A percentile compares a stretch with the other conserved stretches of the same genome.
These are phyloP conservation scores for Polydrusus tereticollis DNA, from an alignment of 2,888 invertebrate species.

Conservation along the genomic window DNA sequence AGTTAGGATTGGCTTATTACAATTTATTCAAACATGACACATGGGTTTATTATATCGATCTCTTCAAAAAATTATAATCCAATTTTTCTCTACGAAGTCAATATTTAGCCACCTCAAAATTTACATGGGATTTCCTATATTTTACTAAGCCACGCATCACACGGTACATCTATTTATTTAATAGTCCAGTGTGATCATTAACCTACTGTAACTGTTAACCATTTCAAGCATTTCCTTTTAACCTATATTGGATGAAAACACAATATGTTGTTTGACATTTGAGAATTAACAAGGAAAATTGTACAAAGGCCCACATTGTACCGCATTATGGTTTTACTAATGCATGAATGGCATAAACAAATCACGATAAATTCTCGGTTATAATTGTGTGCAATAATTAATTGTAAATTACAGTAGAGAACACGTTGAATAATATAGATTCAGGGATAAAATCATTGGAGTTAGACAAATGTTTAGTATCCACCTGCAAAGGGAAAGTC, in stretches of 20 bases:
- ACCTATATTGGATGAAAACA: background rate
- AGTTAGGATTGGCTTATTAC: too few species aligned
- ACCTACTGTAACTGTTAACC: background rate
- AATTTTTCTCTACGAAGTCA: too few species aligned
- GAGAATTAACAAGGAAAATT: conserved; percentile 5
- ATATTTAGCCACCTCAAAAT: too few species aligned
- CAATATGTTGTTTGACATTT: conserved; percentile 3
- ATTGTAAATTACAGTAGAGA: background rate
- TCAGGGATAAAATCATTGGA: background rate
- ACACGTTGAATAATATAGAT: too few species aligned
- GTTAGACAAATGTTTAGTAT: too few species aligned
- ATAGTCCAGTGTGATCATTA: too few species aligned
- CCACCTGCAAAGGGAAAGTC: too few species aligned
- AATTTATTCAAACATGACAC: too few species aligned
- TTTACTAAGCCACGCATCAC: too few species aligned
- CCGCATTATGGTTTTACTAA: background rate
- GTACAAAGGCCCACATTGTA: background rate
- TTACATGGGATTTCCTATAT: too few species aligned
- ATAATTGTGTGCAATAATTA: background rate
- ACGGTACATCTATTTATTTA: background rate
- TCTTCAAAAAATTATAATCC: too few species aligned
- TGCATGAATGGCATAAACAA: conserved; percentile 5
- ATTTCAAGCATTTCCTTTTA: background rate
- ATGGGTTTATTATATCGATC: too few species aligned
- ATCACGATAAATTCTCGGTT: background rate